Conservation (phyloP, 1,140 invertebrate species). For the Aphis gossypii region DNA sequence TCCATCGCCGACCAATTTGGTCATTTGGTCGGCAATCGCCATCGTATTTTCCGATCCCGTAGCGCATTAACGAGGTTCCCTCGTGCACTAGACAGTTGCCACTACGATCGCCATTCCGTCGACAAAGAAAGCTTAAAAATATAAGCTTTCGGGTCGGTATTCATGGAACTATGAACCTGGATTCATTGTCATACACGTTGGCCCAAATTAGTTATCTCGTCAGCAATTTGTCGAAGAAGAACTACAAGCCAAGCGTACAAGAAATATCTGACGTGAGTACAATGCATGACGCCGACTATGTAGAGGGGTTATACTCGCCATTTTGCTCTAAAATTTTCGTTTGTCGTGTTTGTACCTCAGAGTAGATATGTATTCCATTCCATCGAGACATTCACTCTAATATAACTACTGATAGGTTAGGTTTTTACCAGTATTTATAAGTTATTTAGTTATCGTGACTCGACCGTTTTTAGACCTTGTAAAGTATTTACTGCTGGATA, state of each 20-base stretch:
- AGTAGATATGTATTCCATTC: background rate
- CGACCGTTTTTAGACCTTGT: too few relatives aligned
- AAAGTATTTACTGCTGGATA: background rate
- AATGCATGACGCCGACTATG: background rate
- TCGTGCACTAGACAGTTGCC: background rate
- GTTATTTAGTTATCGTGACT: too few relatives aligned
- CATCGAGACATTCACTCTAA: background rate
- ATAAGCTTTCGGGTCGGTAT: slow-evolving; percentile 80
- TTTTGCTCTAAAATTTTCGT: background rate
- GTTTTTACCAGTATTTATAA: background rate
- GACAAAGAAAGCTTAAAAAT: slow-evolving; percentile 79
- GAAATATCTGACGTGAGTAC: slow-evolving; percentile 79
- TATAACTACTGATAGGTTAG: background rate
- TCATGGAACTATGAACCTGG: slow-evolving; percentile 99
- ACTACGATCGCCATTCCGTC: background rate
- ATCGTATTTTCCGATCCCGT: background rate
- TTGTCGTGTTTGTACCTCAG: background rate
- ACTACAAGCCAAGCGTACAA: slow-evolving; percentile 85
- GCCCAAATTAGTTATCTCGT: slow-evolving; percentile 97
- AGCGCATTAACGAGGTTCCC: background rate
- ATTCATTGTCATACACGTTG: slow-evolving; percentile 96
- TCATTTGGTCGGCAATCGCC: background rate
- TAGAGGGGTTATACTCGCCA: too few relatives aligned
- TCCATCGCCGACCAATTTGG: background rate
- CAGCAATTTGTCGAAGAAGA: slow-evolving; percentile 94